Conservation (phyloP, 2,888 invertebrate species). For the Ectobius pallidus region DNA sequence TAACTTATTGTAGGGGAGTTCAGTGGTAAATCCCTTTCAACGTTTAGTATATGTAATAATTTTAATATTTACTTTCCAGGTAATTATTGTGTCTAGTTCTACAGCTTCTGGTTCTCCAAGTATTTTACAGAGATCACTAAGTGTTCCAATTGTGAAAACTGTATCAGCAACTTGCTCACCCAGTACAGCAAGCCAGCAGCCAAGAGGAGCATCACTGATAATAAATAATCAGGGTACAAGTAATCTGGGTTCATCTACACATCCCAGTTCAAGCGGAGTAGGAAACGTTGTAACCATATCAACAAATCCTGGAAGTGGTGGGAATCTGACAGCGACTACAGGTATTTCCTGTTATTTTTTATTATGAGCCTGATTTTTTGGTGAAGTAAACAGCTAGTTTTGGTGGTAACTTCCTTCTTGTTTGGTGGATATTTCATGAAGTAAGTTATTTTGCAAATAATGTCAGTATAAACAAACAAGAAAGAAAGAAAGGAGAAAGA, state of each 20-base stretch:
- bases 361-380: no score
- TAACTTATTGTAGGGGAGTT: no score
- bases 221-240: constrained; percentile 22
- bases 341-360: no score
- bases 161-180: constrained; percentile 29
- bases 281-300: constrained; percentile 38
- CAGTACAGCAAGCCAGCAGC: constrained; percentile 2
- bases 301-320: constrained; percentile 22
- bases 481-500: no score
- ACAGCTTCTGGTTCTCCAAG: constrained; percentile 40
- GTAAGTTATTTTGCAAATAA: no score
- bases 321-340: constrained; percentile 35
- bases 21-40: no score
- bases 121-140: constrained; percentile 43
- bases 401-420: no score
- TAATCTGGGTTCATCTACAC: background rate
- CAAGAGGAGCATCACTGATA: constrained; percentile 17
- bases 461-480: no score
- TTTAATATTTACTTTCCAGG: no score
- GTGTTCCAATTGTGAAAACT: constrained; percentile 44
- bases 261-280: constrained; percentile 19
- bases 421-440: no score
- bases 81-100: constrained; percentile 44
- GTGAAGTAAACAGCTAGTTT: no score
- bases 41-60: no score